Evolutionary conservation across 2,797 vertebrate genomes (phyloP), one percentile per base, ranked within the genome.

Genomic region (Galago senegalensis): DNA sequence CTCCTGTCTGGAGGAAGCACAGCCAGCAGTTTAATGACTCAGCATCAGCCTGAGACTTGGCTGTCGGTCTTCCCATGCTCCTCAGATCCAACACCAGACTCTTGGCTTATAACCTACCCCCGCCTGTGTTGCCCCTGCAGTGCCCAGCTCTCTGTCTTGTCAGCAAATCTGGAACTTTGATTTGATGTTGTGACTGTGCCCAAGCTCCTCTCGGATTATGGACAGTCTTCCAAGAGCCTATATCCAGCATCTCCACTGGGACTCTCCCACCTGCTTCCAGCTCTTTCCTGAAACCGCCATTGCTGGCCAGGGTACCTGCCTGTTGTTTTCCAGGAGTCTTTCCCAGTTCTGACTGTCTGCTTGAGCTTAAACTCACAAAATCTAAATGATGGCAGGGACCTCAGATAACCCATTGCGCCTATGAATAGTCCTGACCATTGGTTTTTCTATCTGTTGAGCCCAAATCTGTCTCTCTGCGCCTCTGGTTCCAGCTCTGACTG

Each of bases 11-110:
- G 81, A 93, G 79, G 70, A 75, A 72, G 63, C 17, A 63, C 1
- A 34, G 25, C 37, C 83, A 94, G 61, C 43, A 27, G 3, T 40
- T 63, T 79, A 73, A 58, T 80, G 87, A 69, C 84, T 80, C 70
- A 83, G n/a, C 88, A n/a, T 37, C 61, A 29, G 5, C 49, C n/a
- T 46, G 56, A 67, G 23, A 31, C 91, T 73, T 85, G 83, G 58
- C 65, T 43, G 23, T 21, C 61, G 29, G 49, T 87, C 56, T 89
- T 76, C 13, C 81, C 79, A 72, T 34, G 53, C 87, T 60, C 56
- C 58, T 96, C 14, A 37, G 43, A 75, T 70, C 53, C 58, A 80
- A 80, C 23, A 2, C 63, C 5, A n/a, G 34, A 9, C 65, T 60
- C 5, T n/a, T 88, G 67, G 56, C 58, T 17, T n/a, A 18, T 20